Evolutionary conservation across 2,797 vertebrate genomes (phyloP).

Genomic region (Typhlichthys eigenmanni): DNA sequence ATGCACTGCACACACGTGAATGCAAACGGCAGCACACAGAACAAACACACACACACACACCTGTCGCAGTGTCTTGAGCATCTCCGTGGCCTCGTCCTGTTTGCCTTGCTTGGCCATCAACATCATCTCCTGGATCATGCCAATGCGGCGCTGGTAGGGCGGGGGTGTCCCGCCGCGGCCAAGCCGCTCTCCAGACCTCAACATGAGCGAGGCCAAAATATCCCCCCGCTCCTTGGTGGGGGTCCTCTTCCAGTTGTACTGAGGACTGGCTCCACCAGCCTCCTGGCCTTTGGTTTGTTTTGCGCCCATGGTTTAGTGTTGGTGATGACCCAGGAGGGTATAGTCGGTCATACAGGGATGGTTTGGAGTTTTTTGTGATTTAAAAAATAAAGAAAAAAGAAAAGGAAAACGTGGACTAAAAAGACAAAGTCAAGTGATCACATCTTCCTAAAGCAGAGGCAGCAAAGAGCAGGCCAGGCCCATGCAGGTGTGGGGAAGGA

Average conservation of each 20-base stretch:
- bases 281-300: constrained; percentile 88
- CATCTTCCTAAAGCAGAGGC: constrained; percentile 14
- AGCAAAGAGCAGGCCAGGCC: neutral
- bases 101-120: constrained; percentile 89
- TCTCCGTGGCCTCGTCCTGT: constrained; percentile 90
- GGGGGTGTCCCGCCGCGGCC: constrained; percentile 81
- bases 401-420: constrained; percentile 12
- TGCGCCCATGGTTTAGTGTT: constrained; percentile 81
- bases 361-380: constrained; percentile 1
- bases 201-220: constrained; percentile 86
- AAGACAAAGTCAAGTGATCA: constrained; percentile 27
- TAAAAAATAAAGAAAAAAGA: constrained; percentile 3
- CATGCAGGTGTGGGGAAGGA: neutral
- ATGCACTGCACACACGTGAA: neutral
- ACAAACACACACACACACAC: constrained; percentile 57
- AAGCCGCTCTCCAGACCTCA: constrained; percentile 87
- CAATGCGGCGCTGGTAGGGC: constrained; percentile 91
- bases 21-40: neutral
- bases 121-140: constrained; percentile 97
- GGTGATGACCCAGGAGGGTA: constrained; percentile 26
- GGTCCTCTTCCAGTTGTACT: constrained; percentile 78
- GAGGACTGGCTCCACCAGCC: constrained; percentile 78
- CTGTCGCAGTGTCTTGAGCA: constrained; percentile 93
- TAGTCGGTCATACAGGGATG: constrained; percentile 20
- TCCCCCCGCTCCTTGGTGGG: constrained; percentile 84